Evolutionary conservation across 2,797 vertebrate genomes (phyloP), one percentile per base, ranked within the genome.

Genomic region (Gouania willdenowi): DNA sequence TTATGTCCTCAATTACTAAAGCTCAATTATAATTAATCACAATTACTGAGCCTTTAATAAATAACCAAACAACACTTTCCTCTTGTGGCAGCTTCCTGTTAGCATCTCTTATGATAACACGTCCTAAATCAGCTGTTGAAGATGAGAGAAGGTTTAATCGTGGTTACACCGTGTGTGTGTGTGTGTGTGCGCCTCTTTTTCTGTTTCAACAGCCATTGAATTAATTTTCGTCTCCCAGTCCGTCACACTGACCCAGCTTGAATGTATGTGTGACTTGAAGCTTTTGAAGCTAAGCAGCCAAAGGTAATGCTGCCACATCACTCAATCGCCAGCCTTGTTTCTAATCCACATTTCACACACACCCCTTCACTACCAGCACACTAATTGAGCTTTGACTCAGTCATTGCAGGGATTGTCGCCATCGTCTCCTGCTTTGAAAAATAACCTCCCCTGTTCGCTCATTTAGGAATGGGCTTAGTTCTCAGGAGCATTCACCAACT

Each of bases 221-320:
- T 75, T 66, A 49, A 51, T 79, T 68, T 58, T 63, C 43, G 50
- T 79, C 76, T 74, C 50, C 48, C 29, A 29, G 50, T 61, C 47
- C 71, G 60, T 77, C 76, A 64, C 42, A 38, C 41, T 4, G 9
- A 36, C 47, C 47, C 41, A 51, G 42, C 30, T 68, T 14, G 18
- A n/a, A n/a, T n/a, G n/a, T n/a, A n/a, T n/a, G 9, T 51, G 60
- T 68, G 74, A 70, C 67, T 63, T 62, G 47, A 41, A 71, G 63
- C 60, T 34, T 37, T 47, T 27, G 25, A 63, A 49, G 44, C 54
- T 15, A 34, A 49, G 62, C 73, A 35, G 75, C 56, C 38, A 41
- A 13, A 61, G 43, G 76, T 47, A 75, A 53, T 38, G 35, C 30
- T 49, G 39, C 17, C 13, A 35, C 39, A 2, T 62, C 60, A 23